Percentiles rank a stretch among this genome's conserved stretches.
Evolutionary conservation across 1,140 invertebrate species (phyloP).

Genomic region (Drosophila watanabei): DNA sequence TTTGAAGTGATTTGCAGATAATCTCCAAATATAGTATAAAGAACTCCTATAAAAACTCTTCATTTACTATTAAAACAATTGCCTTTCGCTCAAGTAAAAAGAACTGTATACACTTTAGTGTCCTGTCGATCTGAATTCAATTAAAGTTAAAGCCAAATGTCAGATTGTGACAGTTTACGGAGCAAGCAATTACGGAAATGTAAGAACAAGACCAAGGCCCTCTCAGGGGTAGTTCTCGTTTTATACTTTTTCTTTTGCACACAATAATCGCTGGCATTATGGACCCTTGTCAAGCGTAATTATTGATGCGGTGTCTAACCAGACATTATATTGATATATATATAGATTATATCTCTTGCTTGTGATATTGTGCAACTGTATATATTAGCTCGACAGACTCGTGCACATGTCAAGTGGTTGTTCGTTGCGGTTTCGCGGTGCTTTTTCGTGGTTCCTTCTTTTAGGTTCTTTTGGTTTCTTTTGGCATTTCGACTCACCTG

Average conservation of each 20-base stretch:
- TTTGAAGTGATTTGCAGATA: neutral
- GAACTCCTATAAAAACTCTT: neutral
- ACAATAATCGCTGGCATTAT: neutral
- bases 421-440: slow-evolving; percentile 2
- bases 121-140: neutral
- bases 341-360: slow-evolving; percentile 2
- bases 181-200: neutral
- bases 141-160: neutral
- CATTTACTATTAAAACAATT: neutral
- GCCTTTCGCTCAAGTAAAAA: too few relatives aligned
- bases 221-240: neutral
- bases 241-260: neutral
- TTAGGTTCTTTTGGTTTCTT: neutral
- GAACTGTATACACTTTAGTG: neutral
- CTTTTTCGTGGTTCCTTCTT: neutral
- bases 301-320: slow-evolving; percentile 31
- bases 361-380: neutral
- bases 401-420: slow-evolving; percentile 35
- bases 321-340: neutral
- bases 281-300: slow-evolving; percentile 66
- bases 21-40: neutral
- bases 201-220: neutral
- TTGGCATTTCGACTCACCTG: slow-evolving; percentile 87
- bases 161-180: slow-evolving; percentile 4
- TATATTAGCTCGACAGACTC: neutral